Percentiles rank a stretch among this genome's conserved stretches.
Evolutionary conservation across 1,140 invertebrate genomes (phyloP).

Genomic region (Achatina immaculata): DNA sequence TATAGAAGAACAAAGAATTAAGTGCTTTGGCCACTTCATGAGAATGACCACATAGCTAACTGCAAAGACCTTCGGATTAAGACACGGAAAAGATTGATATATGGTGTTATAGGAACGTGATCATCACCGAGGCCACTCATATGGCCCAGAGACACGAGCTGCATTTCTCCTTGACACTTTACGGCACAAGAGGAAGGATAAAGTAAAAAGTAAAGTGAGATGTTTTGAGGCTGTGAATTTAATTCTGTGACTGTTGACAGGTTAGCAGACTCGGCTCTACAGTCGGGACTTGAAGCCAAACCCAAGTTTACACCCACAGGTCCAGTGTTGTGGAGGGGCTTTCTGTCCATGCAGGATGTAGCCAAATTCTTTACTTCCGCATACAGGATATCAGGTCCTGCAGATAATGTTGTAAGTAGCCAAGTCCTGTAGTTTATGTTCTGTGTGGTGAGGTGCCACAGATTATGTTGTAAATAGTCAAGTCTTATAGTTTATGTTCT

Average conservation of each 20-base stretch:
- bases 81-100: no score
- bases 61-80: no score
- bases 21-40: no score
- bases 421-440: neutral
- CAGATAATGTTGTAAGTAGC: slow-evolving; percentile 55
- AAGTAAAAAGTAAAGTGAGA: no score
- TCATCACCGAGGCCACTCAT: no score
- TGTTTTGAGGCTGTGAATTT: no score
- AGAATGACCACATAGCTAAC: no score
- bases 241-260: slow-evolving; percentile 49
- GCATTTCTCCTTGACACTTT: no score
- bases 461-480: slow-evolving; percentile 53
- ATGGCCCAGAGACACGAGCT: no score
- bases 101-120: no score
- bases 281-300: slow-evolving; percentile 62
- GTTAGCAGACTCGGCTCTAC: slow-evolving; percentile 65
- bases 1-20: no score
- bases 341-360: slow-evolving; percentile 90
- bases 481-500: neutral
- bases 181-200: no score
- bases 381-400: slow-evolving; percentile 77
- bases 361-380: slow-evolving; percentile 88
- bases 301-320: slow-evolving; percentile 59
- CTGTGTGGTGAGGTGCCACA: slow-evolving; percentile 60
- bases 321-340: slow-evolving; percentile 83